These are phyloP conservation scores for Acrocephalus kingi DNA, from an alignment of 2,113 vertebrate genomes.

Conservation along the genomic window DNA sequence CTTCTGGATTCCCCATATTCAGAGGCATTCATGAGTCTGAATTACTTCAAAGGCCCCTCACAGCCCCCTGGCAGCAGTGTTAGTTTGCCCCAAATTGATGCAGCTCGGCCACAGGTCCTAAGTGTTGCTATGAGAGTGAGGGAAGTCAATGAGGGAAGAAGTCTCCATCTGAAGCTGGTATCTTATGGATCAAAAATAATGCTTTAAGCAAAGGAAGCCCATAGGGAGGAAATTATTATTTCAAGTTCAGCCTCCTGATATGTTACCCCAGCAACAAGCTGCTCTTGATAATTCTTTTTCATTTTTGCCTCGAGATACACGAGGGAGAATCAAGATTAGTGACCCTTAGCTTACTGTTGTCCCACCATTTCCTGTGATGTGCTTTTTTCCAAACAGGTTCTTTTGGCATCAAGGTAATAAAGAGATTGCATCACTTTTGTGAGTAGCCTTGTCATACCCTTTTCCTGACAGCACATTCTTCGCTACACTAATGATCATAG, in stretches of 20 bases:
- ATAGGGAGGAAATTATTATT: background rate
- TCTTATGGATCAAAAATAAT: background rate
- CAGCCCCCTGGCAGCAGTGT: background rate
- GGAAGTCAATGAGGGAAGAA: background rate
- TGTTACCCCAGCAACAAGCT: background rate
- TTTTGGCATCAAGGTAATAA: background rate
- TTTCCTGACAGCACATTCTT: background rate
- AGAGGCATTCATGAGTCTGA: background rate
- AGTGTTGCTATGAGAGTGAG: background rate
- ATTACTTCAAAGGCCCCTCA: background rate
- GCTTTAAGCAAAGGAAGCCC: background rate
- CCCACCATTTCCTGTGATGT: background rate
- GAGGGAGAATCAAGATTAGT: background rate
- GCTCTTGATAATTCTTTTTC: background rate
- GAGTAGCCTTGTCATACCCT: background rate
- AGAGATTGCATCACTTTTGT: background rate
- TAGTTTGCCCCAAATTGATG: no score
- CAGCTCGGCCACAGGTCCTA: background rate
- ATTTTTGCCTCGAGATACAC: background rate
- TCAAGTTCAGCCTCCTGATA: background rate
- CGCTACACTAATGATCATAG: rapidly evolving
- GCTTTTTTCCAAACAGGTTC: background rate
- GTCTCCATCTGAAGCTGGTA: background rate
- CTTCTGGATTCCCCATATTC: background rate
- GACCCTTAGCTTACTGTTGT: background rate